phyloP scores from a whole-genome alignment of 2,888 invertebrate species.

The Cerastoderma edule region DNA sequence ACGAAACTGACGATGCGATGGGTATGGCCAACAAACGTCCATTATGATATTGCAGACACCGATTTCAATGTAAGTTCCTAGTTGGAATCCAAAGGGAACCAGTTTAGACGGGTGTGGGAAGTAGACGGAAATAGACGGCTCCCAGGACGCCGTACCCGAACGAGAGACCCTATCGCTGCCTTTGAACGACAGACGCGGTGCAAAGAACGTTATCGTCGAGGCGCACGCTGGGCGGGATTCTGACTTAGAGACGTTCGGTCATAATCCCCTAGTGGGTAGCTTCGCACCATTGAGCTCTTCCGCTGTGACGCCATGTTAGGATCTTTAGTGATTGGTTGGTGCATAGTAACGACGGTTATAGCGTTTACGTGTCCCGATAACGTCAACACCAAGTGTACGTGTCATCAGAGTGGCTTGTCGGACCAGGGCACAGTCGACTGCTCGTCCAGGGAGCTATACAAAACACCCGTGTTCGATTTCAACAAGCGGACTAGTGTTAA shows the following conservation, averaged over 20 bases:
- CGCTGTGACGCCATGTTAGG: slow-evolving; percentile 19
- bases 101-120: too few species aligned
- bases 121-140: too few species aligned
- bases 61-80: too few species aligned
- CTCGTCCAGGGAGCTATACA: slow-evolving; percentile 46
- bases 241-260: slow-evolving; percentile 86
- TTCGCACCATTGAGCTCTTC: slow-evolving; percentile 84
- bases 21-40: too few species aligned
- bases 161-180: too few species aligned
- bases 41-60: too few species aligned
- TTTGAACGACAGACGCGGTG: slow-evolving; percentile 20
- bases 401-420: slow-evolving; percentile 24
- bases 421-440: slow-evolving; percentile 48
- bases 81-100: too few species aligned
- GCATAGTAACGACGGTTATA: neutral
- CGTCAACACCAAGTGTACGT: slow-evolving; percentile 36
- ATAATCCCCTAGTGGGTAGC: slow-evolving; percentile 89
- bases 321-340: neutral
- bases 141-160: too few species aligned
- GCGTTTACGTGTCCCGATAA: slow-evolving; percentile 45
- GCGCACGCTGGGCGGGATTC: slow-evolving; percentile 87
- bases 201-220: slow-evolving; percentile 11
- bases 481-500: slow-evolving; percentile 37
- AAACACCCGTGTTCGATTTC: slow-evolving; percentile 51
- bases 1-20: too few species aligned